Base-by-base conservation (phyloP, 2,113 vertebrate species). In the Channa maculata region DNA sequence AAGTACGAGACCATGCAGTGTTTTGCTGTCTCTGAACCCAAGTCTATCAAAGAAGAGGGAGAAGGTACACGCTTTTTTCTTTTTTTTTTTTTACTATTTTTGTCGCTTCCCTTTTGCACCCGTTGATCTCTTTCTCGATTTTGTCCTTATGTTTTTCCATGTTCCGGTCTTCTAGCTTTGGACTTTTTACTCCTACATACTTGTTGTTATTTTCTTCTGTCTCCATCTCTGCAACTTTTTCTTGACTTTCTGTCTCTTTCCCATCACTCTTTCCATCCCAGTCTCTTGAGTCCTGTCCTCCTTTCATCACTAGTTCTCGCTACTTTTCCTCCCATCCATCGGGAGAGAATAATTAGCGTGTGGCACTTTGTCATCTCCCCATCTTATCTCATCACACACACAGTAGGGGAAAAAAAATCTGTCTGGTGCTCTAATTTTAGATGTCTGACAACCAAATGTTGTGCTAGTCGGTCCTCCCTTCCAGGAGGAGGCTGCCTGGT, bases 1-100 rank as follows among this genome's bases (percentile, higher is more conserved):
- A 98, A 97, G 86, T 99, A 99, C 0, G 97, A 99, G 95, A 96
- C 96, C 95, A 97, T 99, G 98, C 98, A 99, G 96, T 99, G 98
- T 89, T 99, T 99, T 67, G 96, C 97, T 46, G 97, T 99, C 79
- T 99, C 97, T 54, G 97, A 99, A 89, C 98, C 97, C 92, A 98
- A 98, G 94, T 98, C 97, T 74, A 97, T 99, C 93, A 97, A 95
- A 88, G 97, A 99, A 80, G 98, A 99, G 0, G 97, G 97, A 44
- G 98, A 99, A 96, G 98, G 98, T 99, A 94, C 24, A 24, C 6
- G 2, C 5, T 9, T 14, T 46, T n/a, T 8, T 36, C 9, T 4
- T 36, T 3, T 38, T 5, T 11, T 1, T 24, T 36, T 14, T 49
- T 36, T 5, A 41, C 3, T 34, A 2, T 7, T 7, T 14, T 43